A percentile compares a stretch with the other conserved stretches of the same genome.
phyloP scores from a whole-genome alignment of 1,140 invertebrate genomes.

The Harlomillsia oculata region DNA sequence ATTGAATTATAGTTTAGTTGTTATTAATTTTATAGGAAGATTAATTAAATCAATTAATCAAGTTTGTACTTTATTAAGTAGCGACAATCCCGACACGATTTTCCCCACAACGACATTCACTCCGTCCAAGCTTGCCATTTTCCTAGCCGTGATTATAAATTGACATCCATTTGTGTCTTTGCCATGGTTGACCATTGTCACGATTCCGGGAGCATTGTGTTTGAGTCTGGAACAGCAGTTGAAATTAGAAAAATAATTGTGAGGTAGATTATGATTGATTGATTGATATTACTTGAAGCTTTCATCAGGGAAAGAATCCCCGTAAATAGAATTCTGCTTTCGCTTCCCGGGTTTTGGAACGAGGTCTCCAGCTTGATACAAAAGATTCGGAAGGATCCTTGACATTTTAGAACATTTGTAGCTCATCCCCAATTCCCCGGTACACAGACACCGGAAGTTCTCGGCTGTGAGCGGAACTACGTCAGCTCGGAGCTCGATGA shows the following conservation, averaged over 20 bases:
- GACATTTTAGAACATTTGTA: constrained; percentile 83
- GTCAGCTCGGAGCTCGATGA: constrained; percentile 77
- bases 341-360: constrained; percentile 74
- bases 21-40: too few species aligned
- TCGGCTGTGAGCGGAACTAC: constrained; percentile 92
- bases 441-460: constrained; percentile 87
- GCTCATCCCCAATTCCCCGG: constrained; percentile 87
- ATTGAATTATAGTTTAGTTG: too few species aligned
- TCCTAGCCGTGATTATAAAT: constrained; percentile 30
- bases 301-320: constrained; percentile 91
- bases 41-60: too few species aligned
- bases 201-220: constrained; percentile 70
- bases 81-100: constrained; percentile 20
- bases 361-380: constrained; percentile 94
- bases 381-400: constrained; percentile 86
- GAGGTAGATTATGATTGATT: not conserved
- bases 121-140: constrained; percentile 22
- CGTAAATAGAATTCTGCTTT: constrained; percentile 87
- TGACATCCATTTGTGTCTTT: constrained; percentile 23
- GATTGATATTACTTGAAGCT: constrained; percentile 51
- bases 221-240: constrained; percentile 75
- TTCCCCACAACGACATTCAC: constrained; percentile 28
- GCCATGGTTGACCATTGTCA: constrained; percentile 91
- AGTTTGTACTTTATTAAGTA: constrained; percentile 23
- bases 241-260: not conserved